Percentiles rank a stretch among this genome's conserved stretches.
Conservation (phyloP, 1,140 invertebrate species). For the Diprion similis region DNA sequence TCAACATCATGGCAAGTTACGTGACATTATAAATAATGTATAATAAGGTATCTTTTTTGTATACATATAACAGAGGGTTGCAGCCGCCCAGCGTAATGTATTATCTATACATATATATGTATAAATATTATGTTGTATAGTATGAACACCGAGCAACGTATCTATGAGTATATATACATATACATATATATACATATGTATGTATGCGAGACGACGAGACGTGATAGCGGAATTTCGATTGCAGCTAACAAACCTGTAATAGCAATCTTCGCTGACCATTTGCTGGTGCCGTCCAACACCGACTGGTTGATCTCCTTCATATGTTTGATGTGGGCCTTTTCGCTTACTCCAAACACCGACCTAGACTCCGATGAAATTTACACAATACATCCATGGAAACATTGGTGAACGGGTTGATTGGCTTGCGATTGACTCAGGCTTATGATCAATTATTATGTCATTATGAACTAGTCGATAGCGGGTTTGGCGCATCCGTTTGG, state of each 20-base stretch:
- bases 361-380: slow-evolving; percentile 69
- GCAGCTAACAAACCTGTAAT: slow-evolving; percentile 89
- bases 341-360: slow-evolving; percentile 94
- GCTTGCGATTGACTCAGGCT: not conserved
- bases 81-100: slow-evolving; percentile 6
- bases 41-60: too few relatives aligned
- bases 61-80: not conserved
- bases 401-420: not conserved
- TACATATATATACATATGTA: slow-evolving; percentile 23
- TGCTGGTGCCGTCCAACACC: slow-evolving; percentile 98
- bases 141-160: not conserved
- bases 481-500: too few relatives aligned
- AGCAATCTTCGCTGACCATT: slow-evolving; percentile 99
- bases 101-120: not conserved
- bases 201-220: not conserved
- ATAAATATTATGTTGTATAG: not conserved
- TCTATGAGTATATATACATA: slow-evolving; percentile 18
- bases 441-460: not conserved
- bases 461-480: not conserved
- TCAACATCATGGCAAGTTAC: not conserved
- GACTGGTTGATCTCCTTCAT: slow-evolving; percentile 98
- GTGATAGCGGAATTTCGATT: not conserved
- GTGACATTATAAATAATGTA: not conserved
- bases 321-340: slow-evolving; percentile 92
- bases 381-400: slow-evolving; percentile 28